These are phyloP conservation scores for Scolanthus callimorphus DNA, from an alignment of 92 coral and sea anemone genomes.

Conservation along the genomic window DNA sequence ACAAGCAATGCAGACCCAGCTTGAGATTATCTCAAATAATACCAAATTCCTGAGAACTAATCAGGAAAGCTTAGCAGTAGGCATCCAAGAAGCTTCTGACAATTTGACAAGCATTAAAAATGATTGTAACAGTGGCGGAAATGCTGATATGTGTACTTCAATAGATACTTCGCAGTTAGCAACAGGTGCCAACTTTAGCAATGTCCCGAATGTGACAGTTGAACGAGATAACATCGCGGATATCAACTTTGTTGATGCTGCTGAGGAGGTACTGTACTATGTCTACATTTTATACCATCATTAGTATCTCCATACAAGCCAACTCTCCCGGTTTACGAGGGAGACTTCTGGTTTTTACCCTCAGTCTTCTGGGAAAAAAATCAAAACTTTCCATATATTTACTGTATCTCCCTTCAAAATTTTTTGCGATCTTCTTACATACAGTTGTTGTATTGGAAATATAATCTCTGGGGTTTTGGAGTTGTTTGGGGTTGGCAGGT, in stretches of 20 bases:
- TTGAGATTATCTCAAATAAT: conserved; percentile 42
- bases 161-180: conserved; percentile 1
- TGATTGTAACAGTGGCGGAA: not conserved
- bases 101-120: conserved; percentile 13
- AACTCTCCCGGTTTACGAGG: not conserved
- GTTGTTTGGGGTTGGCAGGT: no score
- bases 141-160: not conserved
- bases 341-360: not conserved
- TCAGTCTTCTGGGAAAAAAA: no score
- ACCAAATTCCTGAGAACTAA: conserved; percentile 22
- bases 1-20: conserved; percentile 49
- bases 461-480: no score
- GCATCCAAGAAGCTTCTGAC: conserved; percentile 7
- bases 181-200: conserved; percentile 64
- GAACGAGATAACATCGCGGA: conserved; percentile 44
- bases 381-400: no score
- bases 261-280: conserved; percentile 45
- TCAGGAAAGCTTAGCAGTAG: conserved; percentile 3
- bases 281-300: not conserved
- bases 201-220: conserved; percentile 53
- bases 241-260: conserved; percentile 57
- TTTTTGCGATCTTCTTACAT: no score
- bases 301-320: not conserved
- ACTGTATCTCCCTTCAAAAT: no score
- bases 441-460: no score